These are phyloP conservation scores for Avahi laniger DNA, from an alignment of 2,797 vertebrate genomes.

Conservation along the genomic window DNA sequence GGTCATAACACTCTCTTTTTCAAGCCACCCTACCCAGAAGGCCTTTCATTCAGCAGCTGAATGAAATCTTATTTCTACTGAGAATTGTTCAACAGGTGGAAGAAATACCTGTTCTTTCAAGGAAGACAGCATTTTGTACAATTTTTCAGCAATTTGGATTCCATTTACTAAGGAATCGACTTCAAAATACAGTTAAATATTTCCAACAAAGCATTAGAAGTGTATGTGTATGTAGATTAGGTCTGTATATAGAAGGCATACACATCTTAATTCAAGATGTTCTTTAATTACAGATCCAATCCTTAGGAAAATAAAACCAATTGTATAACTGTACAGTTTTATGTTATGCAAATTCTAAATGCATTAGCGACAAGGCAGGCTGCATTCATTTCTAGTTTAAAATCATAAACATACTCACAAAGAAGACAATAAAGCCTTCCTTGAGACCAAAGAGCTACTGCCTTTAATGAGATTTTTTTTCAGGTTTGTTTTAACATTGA, in stretches of 20 bases:
- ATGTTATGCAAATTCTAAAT: not conserved
- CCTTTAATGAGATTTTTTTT: constrained; percentile 10
- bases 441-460: not conserved
- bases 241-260: not conserved
- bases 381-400: not conserved
- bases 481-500: not conserved
- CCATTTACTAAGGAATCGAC: not conserved
- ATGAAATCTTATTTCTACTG: not conserved
- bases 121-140: not conserved
- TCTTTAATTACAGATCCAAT: not conserved
- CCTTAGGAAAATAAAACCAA: not conserved
- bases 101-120: not conserved
- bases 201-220: not conserved
- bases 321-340: not conserved
- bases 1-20: not conserved
- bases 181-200: constrained; percentile 41
- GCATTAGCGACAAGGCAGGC: not conserved
- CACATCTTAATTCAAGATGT: not conserved
- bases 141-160: not conserved
- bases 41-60: not conserved
- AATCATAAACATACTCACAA: not conserved
- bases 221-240: not conserved
- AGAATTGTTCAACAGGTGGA: not conserved
- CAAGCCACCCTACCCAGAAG: not conserved
- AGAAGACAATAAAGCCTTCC: not conserved